phyloP scores from a whole-genome alignment of 2,888 invertebrate species.

The Agonopterix heracliana region DNA sequence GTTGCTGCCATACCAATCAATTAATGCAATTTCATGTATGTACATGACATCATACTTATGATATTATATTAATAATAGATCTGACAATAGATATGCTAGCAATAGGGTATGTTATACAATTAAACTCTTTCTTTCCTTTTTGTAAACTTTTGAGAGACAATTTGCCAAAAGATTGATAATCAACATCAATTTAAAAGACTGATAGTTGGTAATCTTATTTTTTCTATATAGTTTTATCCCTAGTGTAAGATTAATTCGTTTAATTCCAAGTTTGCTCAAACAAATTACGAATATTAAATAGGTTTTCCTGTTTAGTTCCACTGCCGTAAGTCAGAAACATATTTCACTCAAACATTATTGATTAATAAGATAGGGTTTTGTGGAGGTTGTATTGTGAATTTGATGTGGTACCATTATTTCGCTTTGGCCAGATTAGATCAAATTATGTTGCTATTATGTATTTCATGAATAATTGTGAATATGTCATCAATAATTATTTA shows the following conservation, averaged over 20 bases:
- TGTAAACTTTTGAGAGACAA: conserved; percentile 74
- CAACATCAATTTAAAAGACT: conserved; percentile 78
- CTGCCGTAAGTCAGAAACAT: conserved; percentile 31
- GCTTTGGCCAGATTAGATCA: background rate
- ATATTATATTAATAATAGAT: conserved; percentile 11
- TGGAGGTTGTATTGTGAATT: too few species aligned
- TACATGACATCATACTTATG: too few species aligned
- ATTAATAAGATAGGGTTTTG: too few species aligned
- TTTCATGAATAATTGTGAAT: background rate
- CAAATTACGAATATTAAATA: conserved; percentile 41
- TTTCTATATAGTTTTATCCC: conserved; percentile 74
- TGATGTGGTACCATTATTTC: too few species aligned
- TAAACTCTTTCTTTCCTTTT: conserved; percentile 24
- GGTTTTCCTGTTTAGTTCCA: conserved; percentile 47
- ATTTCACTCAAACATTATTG: too few species aligned
- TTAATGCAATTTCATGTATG: too few species aligned
- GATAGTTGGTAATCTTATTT: conserved; percentile 74
- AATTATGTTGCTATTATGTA: background rate
- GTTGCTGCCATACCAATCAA: too few species aligned
- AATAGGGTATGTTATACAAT: conserved; percentile 17
- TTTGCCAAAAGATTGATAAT: conserved; percentile 70
- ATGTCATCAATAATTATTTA: conserved; percentile 5
- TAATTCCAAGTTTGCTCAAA: conserved; percentile 73
- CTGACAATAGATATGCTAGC: conserved; percentile 55
- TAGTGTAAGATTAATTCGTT: conserved; percentile 68